Evolutionary conservation across 2,113 vertebrate genomes (phyloP).

Genomic region (Actinemys pallida): DNA sequence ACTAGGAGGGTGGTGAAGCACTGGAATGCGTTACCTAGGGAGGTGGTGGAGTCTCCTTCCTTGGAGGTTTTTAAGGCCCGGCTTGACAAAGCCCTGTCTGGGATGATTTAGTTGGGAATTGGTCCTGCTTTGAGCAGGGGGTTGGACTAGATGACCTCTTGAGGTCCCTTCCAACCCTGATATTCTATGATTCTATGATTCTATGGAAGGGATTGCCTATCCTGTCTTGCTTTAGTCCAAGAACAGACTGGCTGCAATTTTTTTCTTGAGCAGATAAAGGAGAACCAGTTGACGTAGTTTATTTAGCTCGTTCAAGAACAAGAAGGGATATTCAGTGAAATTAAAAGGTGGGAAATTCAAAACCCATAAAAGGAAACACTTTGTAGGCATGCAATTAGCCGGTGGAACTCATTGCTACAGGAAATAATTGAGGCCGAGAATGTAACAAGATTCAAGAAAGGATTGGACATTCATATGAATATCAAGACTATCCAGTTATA

Average conservation of each 20-base stretch:
- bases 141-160: too few species aligned
- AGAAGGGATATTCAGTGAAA: background rate
- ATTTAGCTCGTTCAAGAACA: background rate
- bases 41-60: too few species aligned
- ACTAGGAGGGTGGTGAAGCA: too few species aligned
- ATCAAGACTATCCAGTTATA: background rate
- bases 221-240: background rate
- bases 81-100: too few species aligned
- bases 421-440: background rate
- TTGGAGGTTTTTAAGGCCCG: too few species aligned
- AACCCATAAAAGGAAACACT: background rate
- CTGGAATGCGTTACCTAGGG: too few species aligned
- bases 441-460: background rate
- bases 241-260: background rate
- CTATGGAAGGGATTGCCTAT: background rate
- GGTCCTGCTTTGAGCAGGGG: too few species aligned
- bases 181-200: too few species aligned
- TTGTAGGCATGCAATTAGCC: background rate
- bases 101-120: too few species aligned
- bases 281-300: background rate
- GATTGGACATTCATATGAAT: background rate
- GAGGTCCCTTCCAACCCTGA: too few species aligned
- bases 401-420: background rate
- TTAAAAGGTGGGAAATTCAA: background rate
- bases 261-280: background rate